Evolutionary conservation across 2,113 vertebrate species (phyloP).

Genomic region (Pseudopipra pipra): DNA sequence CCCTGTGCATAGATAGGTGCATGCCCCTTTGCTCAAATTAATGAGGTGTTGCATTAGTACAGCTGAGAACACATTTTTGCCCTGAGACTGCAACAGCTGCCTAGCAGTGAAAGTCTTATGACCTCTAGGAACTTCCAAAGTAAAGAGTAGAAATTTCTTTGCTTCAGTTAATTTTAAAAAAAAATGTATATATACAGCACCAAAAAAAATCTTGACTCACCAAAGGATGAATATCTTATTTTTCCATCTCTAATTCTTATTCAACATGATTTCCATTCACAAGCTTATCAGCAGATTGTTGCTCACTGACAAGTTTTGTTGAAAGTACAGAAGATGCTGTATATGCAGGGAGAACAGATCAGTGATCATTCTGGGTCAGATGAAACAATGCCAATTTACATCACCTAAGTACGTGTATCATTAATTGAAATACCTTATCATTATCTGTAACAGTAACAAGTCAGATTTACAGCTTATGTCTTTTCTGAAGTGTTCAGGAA

Average conservation of each 20-base stretch:
- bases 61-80: background rate
- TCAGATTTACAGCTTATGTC: background rate
- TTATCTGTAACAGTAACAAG: background rate
- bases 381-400: background rate
- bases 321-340: background rate
- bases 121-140: background rate
- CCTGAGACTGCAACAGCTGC: background rate
- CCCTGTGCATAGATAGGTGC: background rate
- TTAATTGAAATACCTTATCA: background rate
- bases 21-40: background rate
- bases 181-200: accelerated
- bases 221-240: background rate
- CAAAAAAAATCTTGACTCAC: background rate
- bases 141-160: background rate
- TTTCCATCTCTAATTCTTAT: background rate
- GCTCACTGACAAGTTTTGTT: background rate
- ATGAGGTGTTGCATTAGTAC: background rate
- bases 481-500: background rate
- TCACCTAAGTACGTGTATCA: background rate
- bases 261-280: background rate
- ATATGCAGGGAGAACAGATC: background rate
- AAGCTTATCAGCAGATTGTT: background rate
- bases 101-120: background rate
- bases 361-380: background rate
- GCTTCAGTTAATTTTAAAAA: background rate